Evolutionary conservation across 2,888 invertebrate species (phyloP), one percentile per base, ranked within the genome.

Genomic region (Hypercompe scribonia): DNA sequence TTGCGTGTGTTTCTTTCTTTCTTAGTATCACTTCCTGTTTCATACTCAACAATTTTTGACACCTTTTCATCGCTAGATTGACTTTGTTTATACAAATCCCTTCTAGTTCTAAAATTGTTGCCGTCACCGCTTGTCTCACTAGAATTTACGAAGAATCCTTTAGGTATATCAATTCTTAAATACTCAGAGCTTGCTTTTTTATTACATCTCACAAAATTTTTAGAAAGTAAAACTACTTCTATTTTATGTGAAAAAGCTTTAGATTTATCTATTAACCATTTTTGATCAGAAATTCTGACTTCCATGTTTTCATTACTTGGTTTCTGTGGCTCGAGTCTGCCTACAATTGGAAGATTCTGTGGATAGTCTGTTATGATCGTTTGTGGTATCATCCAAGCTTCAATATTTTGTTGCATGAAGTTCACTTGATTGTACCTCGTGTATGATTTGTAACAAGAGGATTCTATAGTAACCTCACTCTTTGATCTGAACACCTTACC

Each of bases 351-450:
- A 21, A 83, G 72, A 68, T 82, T 70, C 68, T 73, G 78, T 3
- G 81, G 80, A 42, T 72, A 84, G 66, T 90, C 85, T 24, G 81
- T 78, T 33, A 92, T 46, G 21, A 46, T 86, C 7, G 88, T 90
- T 74, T 87, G 87, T 31, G 93, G 91, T 54, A 94, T 85, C 94
- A 95, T 94, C 91, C 93, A 95, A 3, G 94, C 92, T 88, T 94
- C 88, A 74, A 94, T 86, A 54, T 91, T 87, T 77, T 90, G 87
- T 34, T 76, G 89, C n/a, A 89, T 81, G 68, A 91, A 93, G 73
- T 91, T 90, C 0, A 90, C 88, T 64, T 84, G 85, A 34, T 89
- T 90, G 65, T 83, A 88, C 33, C 70, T 78, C 13, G 78, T 82
- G 64, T 84, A 77, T 5, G 87, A 84, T 72, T 82, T 87, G 31